Evolutionary conservation across 2,888 invertebrate genomes (phyloP).

Genomic region (Timema cristinae): DNA sequence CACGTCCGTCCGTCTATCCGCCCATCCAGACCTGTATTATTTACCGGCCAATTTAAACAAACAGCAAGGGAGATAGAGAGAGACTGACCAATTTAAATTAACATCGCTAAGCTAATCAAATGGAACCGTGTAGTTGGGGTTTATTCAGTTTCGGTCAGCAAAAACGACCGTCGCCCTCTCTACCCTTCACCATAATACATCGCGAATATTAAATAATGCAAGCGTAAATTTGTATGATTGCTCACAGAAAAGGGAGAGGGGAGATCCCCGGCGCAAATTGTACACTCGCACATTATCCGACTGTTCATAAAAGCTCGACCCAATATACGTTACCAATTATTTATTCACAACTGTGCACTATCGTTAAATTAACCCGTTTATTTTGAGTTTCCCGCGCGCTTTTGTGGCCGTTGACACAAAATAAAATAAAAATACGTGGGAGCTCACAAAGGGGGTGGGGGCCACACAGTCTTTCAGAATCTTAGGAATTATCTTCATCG

Average conservation of each 20-base stretch:
- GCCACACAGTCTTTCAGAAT: no score
- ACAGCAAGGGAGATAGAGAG: constrained; percentile 6
- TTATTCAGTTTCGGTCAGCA: constrained; percentile 27
- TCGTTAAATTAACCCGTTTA: constrained; percentile 27
- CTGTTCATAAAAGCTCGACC: constrained; percentile 12
- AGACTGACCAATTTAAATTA: constrained; percentile 26
- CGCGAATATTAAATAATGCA: constrained; percentile 25
- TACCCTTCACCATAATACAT: constrained; percentile 17
- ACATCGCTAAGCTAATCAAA: constrained; percentile 27
- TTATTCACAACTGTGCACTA: constrained; percentile 26
- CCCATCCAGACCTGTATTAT: constrained; percentile 2
- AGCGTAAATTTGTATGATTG: constrained; percentile 27
- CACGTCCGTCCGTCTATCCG: not conserved
- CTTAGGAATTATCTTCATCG: no score
- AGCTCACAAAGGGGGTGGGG: no score
- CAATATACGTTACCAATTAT: constrained; percentile 14
- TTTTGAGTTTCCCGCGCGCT: not conserved
- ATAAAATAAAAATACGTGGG: no score
- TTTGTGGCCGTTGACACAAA: no score
- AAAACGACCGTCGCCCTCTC: constrained; percentile 18
- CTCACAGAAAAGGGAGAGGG: constrained; percentile 24
- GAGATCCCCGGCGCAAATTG: constrained; percentile 1
- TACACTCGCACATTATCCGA: constrained; percentile 2
- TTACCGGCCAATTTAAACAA: constrained; percentile 4
- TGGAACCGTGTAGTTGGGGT: constrained; percentile 20